Conservation (phyloP, 1,140 invertebrate species). For the Eulimnadia texana region DNA sequence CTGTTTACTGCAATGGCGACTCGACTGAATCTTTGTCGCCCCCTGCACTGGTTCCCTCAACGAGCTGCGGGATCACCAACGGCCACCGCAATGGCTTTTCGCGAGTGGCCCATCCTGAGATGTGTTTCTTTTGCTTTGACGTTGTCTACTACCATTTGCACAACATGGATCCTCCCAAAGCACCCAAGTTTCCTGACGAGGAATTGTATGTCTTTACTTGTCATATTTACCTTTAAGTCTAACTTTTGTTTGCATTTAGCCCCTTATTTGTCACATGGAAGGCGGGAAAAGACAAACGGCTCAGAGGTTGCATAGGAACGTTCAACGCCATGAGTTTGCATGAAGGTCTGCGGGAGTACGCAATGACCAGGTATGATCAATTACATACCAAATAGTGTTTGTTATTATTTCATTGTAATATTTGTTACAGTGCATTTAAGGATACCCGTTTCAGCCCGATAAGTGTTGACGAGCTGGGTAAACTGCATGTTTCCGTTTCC, state of each 20-base stretch:
- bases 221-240: conserved; percentile 9
- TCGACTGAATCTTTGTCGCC: conserved; percentile 12
- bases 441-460: conserved; percentile 74
- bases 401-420: neutral
- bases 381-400: neutral
- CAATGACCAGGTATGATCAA: conserved; percentile 58
- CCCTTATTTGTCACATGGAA: conserved; percentile 98
- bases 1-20: conserved; percentile 32
- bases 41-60: neutral
- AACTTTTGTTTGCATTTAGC: conserved; percentile 44
- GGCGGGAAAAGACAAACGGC: conserved; percentile 77
- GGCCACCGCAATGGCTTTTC: conserved; percentile 31
- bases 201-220: conserved; percentile 64
- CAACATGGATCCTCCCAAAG: conserved; percentile 74
- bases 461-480: conserved; percentile 77
- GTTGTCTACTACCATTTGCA: conserved; percentile 86
- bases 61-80: neutral
- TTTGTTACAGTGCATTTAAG: conserved; percentile 11
- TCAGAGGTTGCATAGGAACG: conserved; percentile 89
- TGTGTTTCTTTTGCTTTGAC: conserved; percentile 98
- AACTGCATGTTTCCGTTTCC: conserved; percentile 90
- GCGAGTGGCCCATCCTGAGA: conserved; percentile 70
- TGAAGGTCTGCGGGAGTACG: conserved; percentile 85
- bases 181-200: conserved; percentile 83
- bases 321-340: conserved; percentile 90